Base-by-base conservation (phyloP, 92 coral and sea anemone species). In the Desmophyllum pertusum region DNA sequence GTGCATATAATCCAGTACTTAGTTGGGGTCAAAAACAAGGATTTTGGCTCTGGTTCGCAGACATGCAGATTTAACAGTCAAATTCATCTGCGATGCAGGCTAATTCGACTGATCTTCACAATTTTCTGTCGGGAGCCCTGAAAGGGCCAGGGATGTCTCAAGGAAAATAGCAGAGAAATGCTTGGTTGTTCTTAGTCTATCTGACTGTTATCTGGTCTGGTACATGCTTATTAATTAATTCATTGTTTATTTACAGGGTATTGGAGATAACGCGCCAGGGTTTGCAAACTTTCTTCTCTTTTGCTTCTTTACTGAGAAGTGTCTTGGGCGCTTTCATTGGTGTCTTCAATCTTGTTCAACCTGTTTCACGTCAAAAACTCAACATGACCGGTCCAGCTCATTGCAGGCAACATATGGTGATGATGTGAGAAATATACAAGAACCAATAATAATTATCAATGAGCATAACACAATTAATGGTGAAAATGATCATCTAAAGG, bases 251-350 rank as follows among this genome's bases (percentile, higher is more conserved):
- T 59, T 69, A 27, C 84, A 96, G 98, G 94, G 94, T 45, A 91
- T 96, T 69, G 98, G 98, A 27, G 98, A 96, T 79, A 84, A 83
- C 30, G 87, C 91, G 9, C 98, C 92, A 23, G 98, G 98, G 25
- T 96, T 94, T 77, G 89, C 92, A 59, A 90, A 94, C 67, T 94
- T 94, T 83, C 88, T 91, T 39, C 86, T 94, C 52, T 94, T 90
- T 82, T 94, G 94, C 66, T 77, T 94, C 77, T 88, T 92, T 64
- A 94, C 98, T 29, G 91, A 90, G 45, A 94, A 94, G 73, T 82
- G 46, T 61, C 59, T 80, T 80, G 77, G 84, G 25, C 31, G 39
- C 51, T 50, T 36, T 68, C 84, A 11, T 9, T 70, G 66, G 38
- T 69, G 76, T 57, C 13, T 80, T 23, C 30, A 25, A 35, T 48